Percentiles rank a stretch among this genome's conserved stretches.
Evolutionary conservation across 2,888 invertebrate genomes (phyloP).

Genomic region (Lordiphosa fenestrarum): DNA sequence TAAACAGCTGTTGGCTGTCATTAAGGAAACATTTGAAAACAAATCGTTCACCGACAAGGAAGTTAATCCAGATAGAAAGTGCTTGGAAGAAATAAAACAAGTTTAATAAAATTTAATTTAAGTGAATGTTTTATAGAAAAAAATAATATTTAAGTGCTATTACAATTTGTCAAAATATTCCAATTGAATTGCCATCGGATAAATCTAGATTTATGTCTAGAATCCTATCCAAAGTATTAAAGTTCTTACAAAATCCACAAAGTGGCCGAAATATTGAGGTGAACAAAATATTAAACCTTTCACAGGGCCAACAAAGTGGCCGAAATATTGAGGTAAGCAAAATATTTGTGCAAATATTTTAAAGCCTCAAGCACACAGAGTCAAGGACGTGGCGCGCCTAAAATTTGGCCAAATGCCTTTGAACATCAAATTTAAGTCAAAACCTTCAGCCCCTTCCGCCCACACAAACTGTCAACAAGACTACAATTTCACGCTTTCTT

Average conservation of each 20-base stretch:
- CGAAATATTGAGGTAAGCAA: not conserved
- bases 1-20: slow-evolving; percentile 61
- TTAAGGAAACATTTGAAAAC: slow-evolving; percentile 67
- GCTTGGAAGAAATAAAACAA: not conserved
- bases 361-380: not conserved
- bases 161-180: not conserved
- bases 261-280: not conserved
- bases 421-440: not conserved
- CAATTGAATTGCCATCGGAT: too few relatives aligned
- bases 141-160: not conserved
- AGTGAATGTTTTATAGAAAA: too few relatives aligned
- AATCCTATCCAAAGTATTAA: not conserved
- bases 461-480: slow-evolving; percentile 15
- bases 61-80: slow-evolving; percentile 28
- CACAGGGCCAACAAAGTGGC: not conserved
- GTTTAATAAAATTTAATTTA: not conserved
- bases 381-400: slow-evolving; percentile 5
- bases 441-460: slow-evolving; percentile 1
- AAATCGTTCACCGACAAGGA: slow-evolving; percentile 69
- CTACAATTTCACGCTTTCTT: slow-evolving; percentile 51
- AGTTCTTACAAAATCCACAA: slow-evolving; percentile 1
- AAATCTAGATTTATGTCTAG: not conserved
- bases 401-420: slow-evolving; percentile 6
- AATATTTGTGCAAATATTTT: slow-evolving; percentile 1
- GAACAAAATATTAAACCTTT: not conserved